These are phyloP conservation scores for Rotaria sp. DNA, from an alignment of 2,888 invertebrate genomes.

Conservation along the genomic window DNA sequence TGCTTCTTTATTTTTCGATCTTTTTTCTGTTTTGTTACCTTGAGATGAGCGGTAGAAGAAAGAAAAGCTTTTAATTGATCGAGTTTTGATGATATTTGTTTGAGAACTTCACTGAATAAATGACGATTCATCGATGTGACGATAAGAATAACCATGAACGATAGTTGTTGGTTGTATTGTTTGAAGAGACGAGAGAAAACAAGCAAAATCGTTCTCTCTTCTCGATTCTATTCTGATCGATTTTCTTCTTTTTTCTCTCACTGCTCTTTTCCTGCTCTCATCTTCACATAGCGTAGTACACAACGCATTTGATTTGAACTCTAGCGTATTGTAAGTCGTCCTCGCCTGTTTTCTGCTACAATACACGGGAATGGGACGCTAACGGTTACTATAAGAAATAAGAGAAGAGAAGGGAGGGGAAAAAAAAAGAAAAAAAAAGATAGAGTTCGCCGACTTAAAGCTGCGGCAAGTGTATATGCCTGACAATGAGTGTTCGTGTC, in stretches of 20 bases:
- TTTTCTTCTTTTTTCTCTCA: neutral
- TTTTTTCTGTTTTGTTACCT: neutral
- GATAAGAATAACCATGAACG: neutral
- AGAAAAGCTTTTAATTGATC: neutral
- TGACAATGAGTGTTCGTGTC: neutral
- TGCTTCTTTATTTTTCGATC: neutral
- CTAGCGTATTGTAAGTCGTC: neutral
- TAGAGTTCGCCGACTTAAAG: neutral
- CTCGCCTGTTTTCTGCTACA: neutral
- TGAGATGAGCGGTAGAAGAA: neutral
- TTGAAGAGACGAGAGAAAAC: neutral
- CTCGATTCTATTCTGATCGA: neutral
- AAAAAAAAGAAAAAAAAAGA: neutral
- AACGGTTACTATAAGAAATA: neutral
- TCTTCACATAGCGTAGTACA: neutral
- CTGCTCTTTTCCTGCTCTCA: neutral
- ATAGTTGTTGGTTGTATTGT: neutral
- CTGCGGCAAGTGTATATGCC: neutral
- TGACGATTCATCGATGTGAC: neutral
- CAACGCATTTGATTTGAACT: slow-evolving; percentile 3
- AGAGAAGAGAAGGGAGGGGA: neutral
- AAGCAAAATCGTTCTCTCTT: neutral
- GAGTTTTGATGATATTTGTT: slow-evolving; percentile 11
- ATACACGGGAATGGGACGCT: neutral
- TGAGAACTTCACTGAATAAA: neutral